Evolutionary conservation across 1,140 invertebrate species (phyloP).

Genomic region (Spodoptera frugiperda): DNA sequence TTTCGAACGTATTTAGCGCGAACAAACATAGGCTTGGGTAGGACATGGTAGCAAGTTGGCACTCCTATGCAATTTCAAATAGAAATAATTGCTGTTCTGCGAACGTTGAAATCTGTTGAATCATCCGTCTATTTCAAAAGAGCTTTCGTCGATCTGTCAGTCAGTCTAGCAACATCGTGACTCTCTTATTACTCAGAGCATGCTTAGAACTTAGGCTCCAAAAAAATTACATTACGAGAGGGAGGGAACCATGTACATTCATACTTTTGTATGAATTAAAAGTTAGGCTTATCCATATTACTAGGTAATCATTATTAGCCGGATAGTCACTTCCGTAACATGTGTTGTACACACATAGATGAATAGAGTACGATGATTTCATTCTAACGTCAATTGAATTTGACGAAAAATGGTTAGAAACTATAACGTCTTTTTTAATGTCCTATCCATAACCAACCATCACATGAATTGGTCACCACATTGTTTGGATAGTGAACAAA

Average conservation of each 20-base stretch:
- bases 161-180: background rate
- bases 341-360: background rate
- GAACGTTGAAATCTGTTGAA: constrained; percentile 61
- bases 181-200: background rate
- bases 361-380: constrained; percentile 31
- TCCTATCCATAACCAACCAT: too few relatives aligned
- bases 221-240: background rate
- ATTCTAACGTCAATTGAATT: constrained; percentile 16
- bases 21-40: constrained; percentile 59
- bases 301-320: background rate
- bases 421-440: too few relatives aligned
- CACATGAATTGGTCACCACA: constrained; percentile 3
- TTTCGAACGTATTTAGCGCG: constrained; percentile 71
- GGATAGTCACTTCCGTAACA: constrained; percentile 30
- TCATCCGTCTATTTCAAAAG: constrained; percentile 67
- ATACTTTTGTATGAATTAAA: constrained; percentile 16
- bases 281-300: constrained; percentile 5
- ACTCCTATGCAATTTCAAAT: constrained; percentile 59
- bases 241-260: background rate
- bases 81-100: constrained; percentile 61
- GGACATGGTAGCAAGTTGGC: constrained; percentile 27
- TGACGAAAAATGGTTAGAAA: too few relatives aligned
- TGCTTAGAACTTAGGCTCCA: background rate
- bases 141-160: constrained; percentile 57
- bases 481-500: constrained; percentile 14